Evolutionary conservation across 2,797 vertebrate genomes (phyloP), one percentile per base, ranked within the genome.

Genomic region (Pseudotriccus pelzelni): DNA sequence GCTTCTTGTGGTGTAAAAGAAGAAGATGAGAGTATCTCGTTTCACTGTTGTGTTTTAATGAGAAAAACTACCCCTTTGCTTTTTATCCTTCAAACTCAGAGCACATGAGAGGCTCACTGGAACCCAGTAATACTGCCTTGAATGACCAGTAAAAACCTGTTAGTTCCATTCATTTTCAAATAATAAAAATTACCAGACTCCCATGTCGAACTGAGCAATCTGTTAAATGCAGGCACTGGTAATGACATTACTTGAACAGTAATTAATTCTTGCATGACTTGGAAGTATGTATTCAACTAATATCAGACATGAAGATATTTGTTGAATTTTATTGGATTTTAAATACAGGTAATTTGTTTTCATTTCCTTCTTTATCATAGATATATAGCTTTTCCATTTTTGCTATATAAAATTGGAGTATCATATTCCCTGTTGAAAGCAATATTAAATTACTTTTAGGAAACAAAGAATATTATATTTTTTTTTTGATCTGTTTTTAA

Each of bases 391-490:
- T 95, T 97, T 85, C 86, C 91, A 97, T 96, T 97, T 96, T 94
- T 97, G 91, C 92, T 93, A 78, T 93, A 94, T 96, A 97, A 94
- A 96, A 97, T 96, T 84, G 72, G 89, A 90, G 95, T 94, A 96
- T 97, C 94, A 41, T 82, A 75, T 97, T 97, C 95, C 60, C 94
- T 93, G 93, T 95, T 97, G 95, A 98, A 98, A 97, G 97, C 97
- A 95, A 96, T 98, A 97, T 98, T 97, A 93, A 97, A 94, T 98
- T 98, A 96, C 97, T 95, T 92, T 91, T 97, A 97, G 96, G 94
- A 95, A 97, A 96, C 81, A 96, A 93, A 93, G 96, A 96, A 97
- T 98, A 98, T 97, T 94, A 81, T 79, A 69, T 62, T 90, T 97
- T 97, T 97, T 96, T 95, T 95, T 87, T 95, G 88, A 95, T 92